Base-by-base conservation (phyloP, 1,140 invertebrate species). In the Cotesia chilonis region DNA sequence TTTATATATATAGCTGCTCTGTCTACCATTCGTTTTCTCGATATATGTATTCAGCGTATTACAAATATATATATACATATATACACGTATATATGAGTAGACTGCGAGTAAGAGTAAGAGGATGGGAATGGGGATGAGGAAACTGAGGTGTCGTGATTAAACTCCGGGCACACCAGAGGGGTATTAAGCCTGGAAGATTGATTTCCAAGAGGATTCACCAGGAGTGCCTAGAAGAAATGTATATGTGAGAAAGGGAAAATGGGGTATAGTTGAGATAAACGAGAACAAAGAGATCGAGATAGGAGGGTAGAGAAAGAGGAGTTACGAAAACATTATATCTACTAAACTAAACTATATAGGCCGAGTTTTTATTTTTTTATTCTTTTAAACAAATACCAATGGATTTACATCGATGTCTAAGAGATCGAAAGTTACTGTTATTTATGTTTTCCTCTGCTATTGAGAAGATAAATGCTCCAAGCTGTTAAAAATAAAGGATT, bases 61-160 rank as follows among this genome's bases (percentile, higher is more conserved):
- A 59, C 55, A 59, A 6, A 35, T 35, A 4, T 37, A 35, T 12
- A 20, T 37, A 12, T 70, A 38, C 36, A 10, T 69, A 20, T 57
- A 54, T 61, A 28, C 3, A 28, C 3, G 28, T 28, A 28, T 28
- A 1, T 28, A 28, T 28, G 28, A 28, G 28, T 28, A 28, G 28
- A 28, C 28, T 28, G 28, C 28, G 28, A 28, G 28, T 28, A 28
- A 28, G 28, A 28, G 28, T 28, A 28, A 28, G 28, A 28, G 28
- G 28, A 28, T 28, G 28, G 3, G 28, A 28, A 28, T 57, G 17
- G 3, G 38, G n/a, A 38, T 12, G 60, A 28, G 60, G 51, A 52
- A 61, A 71, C 37, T 61, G 69, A 63, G 60, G 51, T 37, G 28
- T 71, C 63, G 61, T 71, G 70, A 71, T 71, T 71, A 71, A 71